Conservation (phyloP, 1,140 invertebrate species). For the Nasonia longicornis region DNA sequence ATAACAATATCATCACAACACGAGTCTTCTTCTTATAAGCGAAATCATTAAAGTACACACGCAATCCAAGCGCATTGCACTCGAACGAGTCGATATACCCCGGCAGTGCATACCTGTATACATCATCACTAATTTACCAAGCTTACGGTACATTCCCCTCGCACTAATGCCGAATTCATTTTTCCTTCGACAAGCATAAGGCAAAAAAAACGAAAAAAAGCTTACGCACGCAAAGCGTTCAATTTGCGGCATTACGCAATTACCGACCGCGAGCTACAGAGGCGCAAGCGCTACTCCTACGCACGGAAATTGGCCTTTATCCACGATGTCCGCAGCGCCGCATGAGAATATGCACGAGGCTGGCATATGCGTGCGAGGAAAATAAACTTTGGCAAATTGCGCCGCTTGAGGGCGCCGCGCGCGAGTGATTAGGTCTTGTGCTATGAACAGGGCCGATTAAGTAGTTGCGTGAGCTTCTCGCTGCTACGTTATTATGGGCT, state of each 20-base stretch:
- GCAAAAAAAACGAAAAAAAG: neutral
- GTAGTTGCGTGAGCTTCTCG: neutral
- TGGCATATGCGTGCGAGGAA: neutral
- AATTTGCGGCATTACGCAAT: conserved; percentile 61
- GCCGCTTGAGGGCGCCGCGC: conserved; percentile 1
- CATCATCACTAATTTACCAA: too few relatives aligned
- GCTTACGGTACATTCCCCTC: too few relatives aligned
- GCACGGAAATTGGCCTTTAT: conserved; percentile 28
- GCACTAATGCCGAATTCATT: neutral
- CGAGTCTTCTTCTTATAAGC: too few relatives aligned
- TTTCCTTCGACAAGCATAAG: too few relatives aligned
- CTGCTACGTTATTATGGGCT: neutral
- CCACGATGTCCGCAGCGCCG: neutral
- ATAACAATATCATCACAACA: too few relatives aligned
- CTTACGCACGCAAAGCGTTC: conserved; percentile 40
- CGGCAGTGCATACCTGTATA: too few relatives aligned
- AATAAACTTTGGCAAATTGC: conserved; percentile 28
- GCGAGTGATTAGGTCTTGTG: conserved; percentile 19
- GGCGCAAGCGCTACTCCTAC: conserved; percentile 13
- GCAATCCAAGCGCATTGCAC: too few relatives aligned
- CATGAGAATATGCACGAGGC: neutral
- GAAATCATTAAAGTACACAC: too few relatives aligned
- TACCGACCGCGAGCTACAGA: conserved; percentile 45
- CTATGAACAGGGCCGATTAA: conserved; percentile 12
- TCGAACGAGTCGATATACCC: too few relatives aligned